A percentile compares a stretch with the other conserved stretches of the same genome.
These are phyloP conservation scores for Tetropium fuscum DNA, from an alignment of 2,888 invertebrate genomes.

Conservation along the genomic window DNA sequence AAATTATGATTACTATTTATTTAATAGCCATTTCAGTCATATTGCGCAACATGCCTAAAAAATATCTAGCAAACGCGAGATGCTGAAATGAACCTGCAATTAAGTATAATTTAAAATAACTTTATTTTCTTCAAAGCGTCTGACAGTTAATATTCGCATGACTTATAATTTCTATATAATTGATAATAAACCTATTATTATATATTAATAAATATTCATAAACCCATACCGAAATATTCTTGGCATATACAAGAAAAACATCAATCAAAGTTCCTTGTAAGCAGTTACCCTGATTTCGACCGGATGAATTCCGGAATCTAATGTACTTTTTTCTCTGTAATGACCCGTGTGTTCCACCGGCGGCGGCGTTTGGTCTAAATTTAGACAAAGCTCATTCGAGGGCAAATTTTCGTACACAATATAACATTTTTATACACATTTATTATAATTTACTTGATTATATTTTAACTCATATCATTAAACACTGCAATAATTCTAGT, in stretches of 20 bases:
- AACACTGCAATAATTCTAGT: too few relatives aligned
- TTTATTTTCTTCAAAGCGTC: slow-evolving; percentile 22
- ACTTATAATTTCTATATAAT: slow-evolving; percentile 39
- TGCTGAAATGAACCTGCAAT: slow-evolving; percentile 10
- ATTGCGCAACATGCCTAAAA: slow-evolving; percentile 5
- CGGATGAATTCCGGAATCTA: slow-evolving; percentile 42
- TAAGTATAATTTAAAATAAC: slow-evolving; percentile 36
- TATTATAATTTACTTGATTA: too few relatives aligned
- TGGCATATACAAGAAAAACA: not conserved
- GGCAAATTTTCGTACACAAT: slow-evolving; percentile 2
- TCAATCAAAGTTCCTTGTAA: not conserved
- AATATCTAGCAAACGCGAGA: slow-evolving; percentile 1
- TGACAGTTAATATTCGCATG: slow-evolving; percentile 33
- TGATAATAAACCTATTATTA: slow-evolving; percentile 34
- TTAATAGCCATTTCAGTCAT: not conserved
- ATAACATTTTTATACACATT: too few relatives aligned
- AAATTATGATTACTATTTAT: slow-evolving; percentile 3
- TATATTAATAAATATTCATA: slow-evolving; percentile 30
- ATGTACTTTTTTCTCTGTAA: slow-evolving; percentile 41
- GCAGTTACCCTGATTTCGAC: slow-evolving; percentile 29
- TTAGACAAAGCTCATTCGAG: not conserved
- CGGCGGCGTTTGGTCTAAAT: not conserved
- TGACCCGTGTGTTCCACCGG: not conserved
- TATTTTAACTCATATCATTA: too few relatives aligned
- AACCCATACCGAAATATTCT: not conserved